phyloP scores from a whole-genome alignment of 1,140 invertebrate species.

The Caenorhabditis elegans region DNA sequence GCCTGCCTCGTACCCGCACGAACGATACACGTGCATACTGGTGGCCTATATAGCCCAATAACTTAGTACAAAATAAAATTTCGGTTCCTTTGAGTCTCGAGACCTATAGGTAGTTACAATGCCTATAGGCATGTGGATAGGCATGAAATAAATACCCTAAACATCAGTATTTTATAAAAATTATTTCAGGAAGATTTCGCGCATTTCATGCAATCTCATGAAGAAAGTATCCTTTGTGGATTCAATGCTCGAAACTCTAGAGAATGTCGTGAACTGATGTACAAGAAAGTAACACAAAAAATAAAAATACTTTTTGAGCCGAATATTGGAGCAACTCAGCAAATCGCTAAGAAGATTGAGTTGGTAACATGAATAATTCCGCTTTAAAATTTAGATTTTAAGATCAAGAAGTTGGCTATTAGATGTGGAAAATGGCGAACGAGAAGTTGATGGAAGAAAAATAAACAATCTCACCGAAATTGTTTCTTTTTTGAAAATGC shows the following conservation, averaged over 20 bases:
- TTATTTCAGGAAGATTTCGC: conserved; percentile 10
- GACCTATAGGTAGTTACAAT: too few species aligned
- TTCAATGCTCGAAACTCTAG: neutral
- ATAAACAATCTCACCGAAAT: neutral
- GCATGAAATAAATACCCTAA: too few species aligned
- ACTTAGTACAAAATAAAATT: too few species aligned
- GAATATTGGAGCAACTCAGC: neutral
- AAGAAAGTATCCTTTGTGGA: neutral
- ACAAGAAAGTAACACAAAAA: neutral
- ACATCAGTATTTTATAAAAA: too few species aligned
- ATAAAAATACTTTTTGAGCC: neutral
- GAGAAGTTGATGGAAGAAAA: neutral
- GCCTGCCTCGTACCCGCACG: too few species aligned
- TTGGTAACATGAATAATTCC: neutral
- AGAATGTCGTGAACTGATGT: neutral
- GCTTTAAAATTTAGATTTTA: neutral
- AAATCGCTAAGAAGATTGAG: too few species aligned
- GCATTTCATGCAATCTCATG: neutral
- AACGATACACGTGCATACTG: too few species aligned
- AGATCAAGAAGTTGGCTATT: neutral
- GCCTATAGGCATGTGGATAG: too few species aligned
- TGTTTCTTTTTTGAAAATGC: neutral
- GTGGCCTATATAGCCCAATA: too few species aligned
- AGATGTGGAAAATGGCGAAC: neutral
- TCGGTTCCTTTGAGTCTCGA: too few species aligned